phyloP scores from a whole-genome alignment of 2,797 vertebrate genomes.

The Betta splendens region DNA sequence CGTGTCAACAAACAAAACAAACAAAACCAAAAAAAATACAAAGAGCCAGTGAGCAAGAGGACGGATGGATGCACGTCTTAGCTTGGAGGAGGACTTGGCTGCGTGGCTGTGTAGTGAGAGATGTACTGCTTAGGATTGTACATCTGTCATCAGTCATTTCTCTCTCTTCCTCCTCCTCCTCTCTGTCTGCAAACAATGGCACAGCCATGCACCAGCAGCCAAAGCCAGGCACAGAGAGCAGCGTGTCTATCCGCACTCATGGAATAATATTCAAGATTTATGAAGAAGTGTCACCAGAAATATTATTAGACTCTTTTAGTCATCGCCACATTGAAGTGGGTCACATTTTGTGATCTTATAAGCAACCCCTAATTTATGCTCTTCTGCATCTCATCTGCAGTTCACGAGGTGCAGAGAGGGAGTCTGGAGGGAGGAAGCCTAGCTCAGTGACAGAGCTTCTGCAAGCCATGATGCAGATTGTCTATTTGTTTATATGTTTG shows the following conservation, averaged over 20 bases:
- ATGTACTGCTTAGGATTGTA: conserved; percentile 69
- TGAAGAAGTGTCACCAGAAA: conserved; percentile 43
- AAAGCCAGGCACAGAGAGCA: conserved; percentile 29
- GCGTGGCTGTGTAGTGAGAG: conserved; percentile 48
- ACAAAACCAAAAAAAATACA: conserved; percentile 66
- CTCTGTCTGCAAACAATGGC: conserved; percentile 54
- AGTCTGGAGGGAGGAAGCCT: conserved; percentile 27
- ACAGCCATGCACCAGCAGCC: conserved; percentile 38
- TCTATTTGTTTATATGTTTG: conserved; percentile 79
- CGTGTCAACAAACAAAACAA: conserved; percentile 79
- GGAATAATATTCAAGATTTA: conserved; percentile 50
- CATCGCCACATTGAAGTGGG: conserved; percentile 59
- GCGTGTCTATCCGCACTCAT: conserved; percentile 5
- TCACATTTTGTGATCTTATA: conserved; percentile 70
- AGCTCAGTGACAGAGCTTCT: conserved; percentile 45
- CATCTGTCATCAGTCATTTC: conserved; percentile 69
- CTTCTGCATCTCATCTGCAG: conserved; percentile 47
- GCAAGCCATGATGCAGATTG: conserved; percentile 70
- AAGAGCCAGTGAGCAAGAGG: conserved; percentile 36
- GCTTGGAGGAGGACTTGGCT: conserved; percentile 56
- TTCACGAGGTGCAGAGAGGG: conserved; percentile 53
- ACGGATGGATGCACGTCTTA: conserved; percentile 54
- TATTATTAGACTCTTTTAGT: conserved; percentile 60
- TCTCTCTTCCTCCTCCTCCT: conserved; percentile 43
- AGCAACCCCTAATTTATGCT: conserved; percentile 64